Base-by-base conservation (phyloP, 2,113 vertebrate genomes). In the Daphoenositta chrysoptera region DNA sequence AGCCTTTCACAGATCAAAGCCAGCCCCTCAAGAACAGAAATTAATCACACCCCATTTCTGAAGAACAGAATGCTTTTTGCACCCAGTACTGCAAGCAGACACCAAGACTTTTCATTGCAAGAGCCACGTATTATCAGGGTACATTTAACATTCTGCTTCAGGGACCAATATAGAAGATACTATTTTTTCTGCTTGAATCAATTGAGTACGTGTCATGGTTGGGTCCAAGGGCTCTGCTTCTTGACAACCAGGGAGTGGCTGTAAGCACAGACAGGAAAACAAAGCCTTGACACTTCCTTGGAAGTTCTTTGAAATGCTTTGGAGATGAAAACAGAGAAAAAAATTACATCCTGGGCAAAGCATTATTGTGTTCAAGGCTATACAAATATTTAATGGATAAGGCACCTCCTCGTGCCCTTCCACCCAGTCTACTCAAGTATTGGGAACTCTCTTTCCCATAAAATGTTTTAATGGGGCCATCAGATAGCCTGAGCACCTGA, bases 301-400 rank as follows among this genome's bases (percentile, higher is more conserved):
- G 9, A 85, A 85, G 19, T 76, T 68, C 56, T 82, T 53, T 85
- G 35, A 96, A 93, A 87, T 48, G 24, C 10, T 76, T 78, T 9
- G 4, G 31, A 87, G 47, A 93, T 66, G 15, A 63, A 83, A 87
- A 91, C n/a, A 72, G 7, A 54, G 8, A 61, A 63, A 57, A 57
- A 9, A 5, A 7, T 11, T 21, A 44, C 0, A 2, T 42, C 37
- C 42, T 54, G 26, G 10, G 27, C 40, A 90, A 80, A 87, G 23
- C 56, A 71, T 42, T 71, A 71, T 47, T 79, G 35, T 20, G 4
- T 71, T 82, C 13, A 56, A 66, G 56, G n/a, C 17, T 30, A 71
- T 77, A 69, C 5, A 65, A 48, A 66, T 28, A 54, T 6, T 60
- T 53, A 66, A 78, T 5, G 10, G 35, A 71, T 16, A 89, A 84